Base-by-base conservation (phyloP, 2,113 vertebrate genomes). In the Eolophus roseicapilla region DNA sequence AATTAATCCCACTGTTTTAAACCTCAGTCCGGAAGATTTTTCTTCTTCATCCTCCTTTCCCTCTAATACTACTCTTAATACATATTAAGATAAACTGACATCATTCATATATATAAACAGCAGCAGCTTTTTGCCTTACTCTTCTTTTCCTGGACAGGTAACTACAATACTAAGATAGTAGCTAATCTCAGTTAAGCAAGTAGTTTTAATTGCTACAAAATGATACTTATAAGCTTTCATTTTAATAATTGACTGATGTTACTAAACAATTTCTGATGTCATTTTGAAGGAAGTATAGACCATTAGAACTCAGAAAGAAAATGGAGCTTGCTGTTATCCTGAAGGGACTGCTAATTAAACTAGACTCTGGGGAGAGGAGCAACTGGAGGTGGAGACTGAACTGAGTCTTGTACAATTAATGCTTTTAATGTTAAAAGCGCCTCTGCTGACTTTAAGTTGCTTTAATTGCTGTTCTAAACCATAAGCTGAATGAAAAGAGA, bases 391-490 rank as follows among this genome's bases (percentile, higher is more conserved):
- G 53, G 76, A 83, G 76, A 53, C 79, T 86, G 55, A 93, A 91
- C 74, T 79, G 28, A 29, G 55, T 20, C 74, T 75, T 12, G 62
- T 37, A 77, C 88, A 95, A 96, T 95, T 96, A 96, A 93, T 0
- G 43, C 17, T 90, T 83, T 76, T 93, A 85, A 92, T 7, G 49
- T 69, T 93, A 84, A 88, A 93, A 95, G 92, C 3, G 1, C 69
- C 75, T 81, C 50, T 65, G 50, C 88, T 71, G 81, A 79, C 53
- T 86, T 86, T 27, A 76, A 13, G 8, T 46, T 89, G 53, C 52
- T 93, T 82, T 94, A 96, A 96, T 86, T 92, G 92, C 80, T 73
- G n/a, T 53, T 96, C 87, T 91, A 94, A 94, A 83, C 23, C 47
- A 79, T 74, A 86, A 91, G 82, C 57, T 84, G 79, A 83, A 92